Percentiles rank a stretch among this genome's conserved stretches.
These are phyloP conservation scores for Heliconius hermathena DNA, from an alignment of 1,140 invertebrate genomes.

Conservation along the genomic window DNA sequence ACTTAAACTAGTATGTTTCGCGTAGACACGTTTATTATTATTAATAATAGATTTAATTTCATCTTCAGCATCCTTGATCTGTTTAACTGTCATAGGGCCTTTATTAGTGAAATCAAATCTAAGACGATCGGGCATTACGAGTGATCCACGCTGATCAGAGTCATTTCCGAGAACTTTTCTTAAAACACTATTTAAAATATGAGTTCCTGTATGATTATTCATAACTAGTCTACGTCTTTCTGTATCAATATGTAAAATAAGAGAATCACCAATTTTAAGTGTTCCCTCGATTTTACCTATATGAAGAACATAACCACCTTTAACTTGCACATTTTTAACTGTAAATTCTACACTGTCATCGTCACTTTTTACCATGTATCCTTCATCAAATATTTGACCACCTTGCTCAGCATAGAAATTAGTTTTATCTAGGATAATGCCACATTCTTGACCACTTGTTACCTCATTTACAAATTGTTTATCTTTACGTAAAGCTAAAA, in stretches of 20 bases:
- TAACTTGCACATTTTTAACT: constrained; percentile 97
- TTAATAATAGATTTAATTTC: constrained; percentile 90
- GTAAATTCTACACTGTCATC: constrained; percentile 95
- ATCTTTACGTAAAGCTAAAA: constrained; percentile 88
- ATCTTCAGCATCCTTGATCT: constrained; percentile 94
- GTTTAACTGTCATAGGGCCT: constrained; percentile 92
- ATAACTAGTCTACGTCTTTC: constrained; percentile 93
- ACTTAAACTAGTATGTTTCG: constrained; percentile 92
- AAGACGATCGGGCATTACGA: constrained; percentile 98
- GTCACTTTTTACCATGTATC: constrained; percentile 93
- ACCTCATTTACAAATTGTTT: constrained; percentile 95
- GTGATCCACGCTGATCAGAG: constrained; percentile 97
- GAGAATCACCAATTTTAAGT: constrained; percentile 92
- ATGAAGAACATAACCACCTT: constrained; percentile 97
- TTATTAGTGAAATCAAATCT: constrained; percentile 99
- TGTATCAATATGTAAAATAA: constrained; percentile 92
- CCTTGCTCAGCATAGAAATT: constrained; percentile 99
- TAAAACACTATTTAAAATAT: constrained; percentile 97
- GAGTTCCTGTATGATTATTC: constrained; percentile 99
- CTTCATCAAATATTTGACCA: constrained; percentile 99
- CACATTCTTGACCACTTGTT: constrained; percentile 93
- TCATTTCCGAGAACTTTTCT: constrained; percentile 94
- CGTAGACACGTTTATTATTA: constrained; percentile 92
- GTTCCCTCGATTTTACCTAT: constrained; percentile 93
- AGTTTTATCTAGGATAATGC: constrained; percentile 94